These are phyloP conservation scores for Cephalopachus bancanus DNA, from an alignment of 2,797 vertebrate species.

Conservation along the genomic window DNA sequence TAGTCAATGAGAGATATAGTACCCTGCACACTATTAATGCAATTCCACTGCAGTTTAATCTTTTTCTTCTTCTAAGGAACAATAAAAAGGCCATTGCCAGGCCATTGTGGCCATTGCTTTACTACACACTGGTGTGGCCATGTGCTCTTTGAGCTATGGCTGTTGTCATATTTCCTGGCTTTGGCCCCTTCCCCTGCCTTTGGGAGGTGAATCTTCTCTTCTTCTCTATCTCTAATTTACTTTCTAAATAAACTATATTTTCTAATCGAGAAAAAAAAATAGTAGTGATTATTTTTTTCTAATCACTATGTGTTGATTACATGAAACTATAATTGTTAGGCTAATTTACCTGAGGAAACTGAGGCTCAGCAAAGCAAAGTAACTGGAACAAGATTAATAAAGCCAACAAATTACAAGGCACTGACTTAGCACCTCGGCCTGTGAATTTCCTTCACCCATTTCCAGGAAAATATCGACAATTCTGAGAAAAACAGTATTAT, in stretches of 20 bases:
- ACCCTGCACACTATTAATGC: background rate
- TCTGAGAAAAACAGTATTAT: background rate
- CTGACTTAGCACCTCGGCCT: background rate
- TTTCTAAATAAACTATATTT: too few species aligned
- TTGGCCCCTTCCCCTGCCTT: too few species aligned
- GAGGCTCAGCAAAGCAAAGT: background rate
- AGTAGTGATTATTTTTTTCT: background rate
- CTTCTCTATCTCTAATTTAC: too few species aligned
- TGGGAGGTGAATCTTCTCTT: too few species aligned
- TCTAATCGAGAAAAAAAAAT: background rate
- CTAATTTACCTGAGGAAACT: background rate
- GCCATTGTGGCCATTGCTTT: too few species aligned
- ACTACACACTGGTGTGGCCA: too few species aligned
- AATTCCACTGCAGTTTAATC: background rate
- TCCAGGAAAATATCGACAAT: background rate
- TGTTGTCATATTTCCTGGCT: too few species aligned
- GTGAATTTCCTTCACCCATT: background rate
- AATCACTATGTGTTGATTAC: background rate
- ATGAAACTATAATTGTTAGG: background rate
- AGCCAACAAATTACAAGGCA: background rate
- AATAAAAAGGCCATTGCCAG: background rate
- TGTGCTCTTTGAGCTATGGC: too few species aligned
- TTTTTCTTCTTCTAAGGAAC: background rate
- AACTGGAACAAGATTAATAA: background rate
- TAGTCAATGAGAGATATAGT: background rate